Conservation (phyloP, 2,113 vertebrate genomes). For the Chionomys nivalis region DNA sequence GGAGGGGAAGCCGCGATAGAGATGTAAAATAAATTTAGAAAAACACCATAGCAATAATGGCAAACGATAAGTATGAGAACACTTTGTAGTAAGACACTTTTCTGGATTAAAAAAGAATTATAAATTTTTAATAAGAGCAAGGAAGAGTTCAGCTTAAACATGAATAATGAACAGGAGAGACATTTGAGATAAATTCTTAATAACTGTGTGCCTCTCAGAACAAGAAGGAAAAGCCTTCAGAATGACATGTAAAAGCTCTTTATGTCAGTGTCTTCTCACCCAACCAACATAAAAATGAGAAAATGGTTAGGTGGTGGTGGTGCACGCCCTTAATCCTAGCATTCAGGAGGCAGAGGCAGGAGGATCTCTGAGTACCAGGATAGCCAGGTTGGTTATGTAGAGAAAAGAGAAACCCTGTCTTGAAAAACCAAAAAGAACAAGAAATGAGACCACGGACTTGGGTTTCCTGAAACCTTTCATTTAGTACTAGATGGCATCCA, state of each 20-base stretch:
- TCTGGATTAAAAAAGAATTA: background rate
- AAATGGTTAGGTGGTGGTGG: no score
- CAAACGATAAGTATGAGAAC: background rate
- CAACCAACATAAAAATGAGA: background rate
- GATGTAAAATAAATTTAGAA: background rate
- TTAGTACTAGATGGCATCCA: background rate
- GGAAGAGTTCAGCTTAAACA: background rate
- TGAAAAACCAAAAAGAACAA: no score
- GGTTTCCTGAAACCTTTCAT: conserved; percentile 17
- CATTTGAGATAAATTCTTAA: background rate
- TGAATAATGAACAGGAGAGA: background rate
- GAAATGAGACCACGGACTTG: background rate
- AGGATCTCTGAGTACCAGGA: no score
- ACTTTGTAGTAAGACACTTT: background rate
- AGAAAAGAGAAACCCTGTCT: no score
- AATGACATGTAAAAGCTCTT: background rate
- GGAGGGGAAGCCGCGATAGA: background rate
- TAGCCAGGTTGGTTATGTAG: no score
- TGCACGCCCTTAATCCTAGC: no score
- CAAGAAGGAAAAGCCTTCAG: conserved; percentile 29
- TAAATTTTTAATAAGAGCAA: background rate
- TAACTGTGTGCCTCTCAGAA: background rate
- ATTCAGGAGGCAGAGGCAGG: no score
- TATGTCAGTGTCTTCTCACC: background rate
- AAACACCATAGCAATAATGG: background rate